Conservation (phyloP, 2,888 invertebrate genomes). For the Bibio marci region DNA sequence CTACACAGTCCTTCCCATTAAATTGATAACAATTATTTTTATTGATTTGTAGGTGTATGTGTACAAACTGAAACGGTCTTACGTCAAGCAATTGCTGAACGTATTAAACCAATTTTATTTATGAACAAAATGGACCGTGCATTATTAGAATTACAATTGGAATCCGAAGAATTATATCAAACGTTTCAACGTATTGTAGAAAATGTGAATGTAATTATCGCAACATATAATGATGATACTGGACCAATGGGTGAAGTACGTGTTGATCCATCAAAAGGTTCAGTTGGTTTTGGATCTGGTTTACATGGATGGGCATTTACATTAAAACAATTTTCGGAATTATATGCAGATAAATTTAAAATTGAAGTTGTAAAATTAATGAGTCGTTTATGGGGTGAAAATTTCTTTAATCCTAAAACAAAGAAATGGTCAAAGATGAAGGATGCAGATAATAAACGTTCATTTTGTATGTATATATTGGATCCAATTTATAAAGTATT, state of each 20-base stretch:
- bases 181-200: conserved; percentile 99
- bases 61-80: conserved; percentile 99
- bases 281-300: conserved; percentile 98
- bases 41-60: conserved; percentile 88
- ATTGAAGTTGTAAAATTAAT: conserved; percentile 93
- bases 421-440: conserved; percentile 97
- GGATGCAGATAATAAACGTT: conserved; percentile 83
- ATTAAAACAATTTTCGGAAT: conserved; percentile 97
- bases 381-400: conserved; percentile 97
- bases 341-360: conserved; percentile 98
- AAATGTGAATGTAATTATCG: conserved; percentile 99
- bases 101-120: conserved; percentile 99
- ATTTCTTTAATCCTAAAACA: conserved; percentile 92
- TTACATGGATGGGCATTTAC: conserved; percentile 99
- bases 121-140: conserved; percentile 99
- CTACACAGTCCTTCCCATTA: too few relatives aligned
- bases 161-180: conserved; percentile 93
- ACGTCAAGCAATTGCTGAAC: conserved; percentile 98
- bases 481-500: conserved; percentile 96
- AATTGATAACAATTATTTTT: too few relatives aligned
- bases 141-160: conserved; percentile 88
- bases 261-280: conserved; percentile 95
- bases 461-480: conserved; percentile 97
- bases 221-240: conserved; percentile 92
- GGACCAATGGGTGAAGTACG: conserved; percentile 99